Conservation (phyloP, 2,113 vertebrate genomes). For the Phylloscopus trochiloides region DNA sequence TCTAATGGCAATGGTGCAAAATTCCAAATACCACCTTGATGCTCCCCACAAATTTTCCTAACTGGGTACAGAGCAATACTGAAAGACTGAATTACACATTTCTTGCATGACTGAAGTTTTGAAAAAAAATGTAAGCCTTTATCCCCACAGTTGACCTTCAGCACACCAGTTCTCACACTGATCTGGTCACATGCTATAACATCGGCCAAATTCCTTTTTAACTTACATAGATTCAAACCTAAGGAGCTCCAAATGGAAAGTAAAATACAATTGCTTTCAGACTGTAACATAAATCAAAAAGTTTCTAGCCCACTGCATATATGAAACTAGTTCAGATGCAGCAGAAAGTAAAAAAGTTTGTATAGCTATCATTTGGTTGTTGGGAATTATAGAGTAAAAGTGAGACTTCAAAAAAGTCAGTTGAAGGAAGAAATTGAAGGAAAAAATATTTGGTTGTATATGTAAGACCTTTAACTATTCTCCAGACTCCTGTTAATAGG, state of each 20-base stretch:
- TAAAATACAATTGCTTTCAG: not conserved
- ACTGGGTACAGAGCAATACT: not conserved
- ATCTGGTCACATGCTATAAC: not conserved
- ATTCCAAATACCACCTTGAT: not conserved
- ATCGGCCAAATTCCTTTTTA: not conserved
- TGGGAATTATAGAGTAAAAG: not conserved
- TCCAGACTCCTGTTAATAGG: not conserved
- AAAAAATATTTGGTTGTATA: not conserved
- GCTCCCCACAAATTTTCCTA: not conserved
- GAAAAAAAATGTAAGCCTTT: not conserved
- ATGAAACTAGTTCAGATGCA: not conserved
- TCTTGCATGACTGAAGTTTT: not conserved
- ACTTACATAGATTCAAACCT: not conserved
- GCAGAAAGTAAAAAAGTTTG: not conserved
- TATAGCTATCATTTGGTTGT: not conserved
- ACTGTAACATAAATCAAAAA: not conserved
- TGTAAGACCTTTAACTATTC: not conserved
- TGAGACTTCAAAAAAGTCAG: not conserved
- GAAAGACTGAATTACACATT: not conserved
- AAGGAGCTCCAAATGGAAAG: not conserved
- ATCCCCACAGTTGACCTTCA: not conserved
- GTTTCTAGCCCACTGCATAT: not conserved
- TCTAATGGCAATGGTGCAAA: rapidly evolving
- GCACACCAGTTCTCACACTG: not conserved
- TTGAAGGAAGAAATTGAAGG: not conserved